Conservation (phyloP, 2,888 invertebrate genomes). For the Tanypteryx hageni region DNA sequence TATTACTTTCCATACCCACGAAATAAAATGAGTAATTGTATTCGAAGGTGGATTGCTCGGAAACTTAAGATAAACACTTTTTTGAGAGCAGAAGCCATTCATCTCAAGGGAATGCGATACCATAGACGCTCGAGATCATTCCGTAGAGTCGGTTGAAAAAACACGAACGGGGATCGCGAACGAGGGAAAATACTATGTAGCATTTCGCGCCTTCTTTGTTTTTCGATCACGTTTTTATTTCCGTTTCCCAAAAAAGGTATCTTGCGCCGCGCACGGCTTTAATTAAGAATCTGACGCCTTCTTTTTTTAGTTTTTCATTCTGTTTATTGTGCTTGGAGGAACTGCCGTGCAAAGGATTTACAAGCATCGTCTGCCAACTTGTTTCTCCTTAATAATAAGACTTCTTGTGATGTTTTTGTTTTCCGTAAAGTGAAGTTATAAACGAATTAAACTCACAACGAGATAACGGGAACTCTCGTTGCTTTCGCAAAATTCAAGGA, state of each 20-base stretch:
- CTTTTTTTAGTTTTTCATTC: not conserved
- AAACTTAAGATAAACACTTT: too few relatives aligned
- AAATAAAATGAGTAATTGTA: too few relatives aligned
- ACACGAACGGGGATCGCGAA: too few relatives aligned
- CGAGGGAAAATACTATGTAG: not conserved
- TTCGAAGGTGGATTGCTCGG: too few relatives aligned
- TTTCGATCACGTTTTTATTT: constrained; percentile 22
- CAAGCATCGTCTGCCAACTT: not conserved
- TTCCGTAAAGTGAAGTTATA: not conserved
- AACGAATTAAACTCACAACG: too few relatives aligned
- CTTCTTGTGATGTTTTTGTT: not conserved
- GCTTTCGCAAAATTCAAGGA: too few relatives aligned
- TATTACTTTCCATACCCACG: too few relatives aligned
- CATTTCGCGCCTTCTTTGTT: not conserved
- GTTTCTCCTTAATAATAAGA: not conserved
- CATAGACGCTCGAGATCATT: too few relatives aligned
- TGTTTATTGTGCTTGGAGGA: not conserved
- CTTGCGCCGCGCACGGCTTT: not conserved
- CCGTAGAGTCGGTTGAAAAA: too few relatives aligned
- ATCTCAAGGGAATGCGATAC: too few relatives aligned
- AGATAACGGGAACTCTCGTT: too few relatives aligned
- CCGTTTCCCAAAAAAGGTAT: constrained; percentile 15
- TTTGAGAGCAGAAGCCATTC: too few relatives aligned
- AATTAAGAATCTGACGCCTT: constrained; percentile 51
- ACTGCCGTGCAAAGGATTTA: not conserved